Base-by-base conservation (phyloP, 1,140 invertebrate genomes). In the Macrosteles quadrilineatus region DNA sequence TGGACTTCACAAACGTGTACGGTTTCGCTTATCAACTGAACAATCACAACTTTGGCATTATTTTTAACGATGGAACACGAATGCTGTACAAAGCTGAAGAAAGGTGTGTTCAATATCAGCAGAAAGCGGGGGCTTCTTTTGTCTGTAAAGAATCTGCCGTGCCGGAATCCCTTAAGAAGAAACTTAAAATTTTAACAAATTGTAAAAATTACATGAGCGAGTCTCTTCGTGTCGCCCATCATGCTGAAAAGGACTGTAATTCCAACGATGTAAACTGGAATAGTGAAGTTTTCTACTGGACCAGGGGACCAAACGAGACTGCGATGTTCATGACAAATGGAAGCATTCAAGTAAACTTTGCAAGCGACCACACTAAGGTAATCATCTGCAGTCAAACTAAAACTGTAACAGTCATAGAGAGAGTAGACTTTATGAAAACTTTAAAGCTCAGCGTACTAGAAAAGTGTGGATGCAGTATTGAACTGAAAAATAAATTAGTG, bases 1-100 rank as follows among this genome's bases (percentile, higher is more conserved):
- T 91, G 47, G 90, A 91, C 78, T 91, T 90, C 76, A 89, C 88
- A 0, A 89, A 91, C 78, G 90, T 90, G 72, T 90, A 91, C 75
- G 90, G 90, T 4, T 84, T 91, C 70, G 88, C 87, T 23, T 91
- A 90, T 76, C 87, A 90, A 73, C 78, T 91, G 4, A 89, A 87
- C 68, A 89, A 91, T 75, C 85, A 85, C 70, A 85, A 85, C 71
- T 84, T 90, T 62, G 89, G 89, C 17, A 87, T 90, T 17, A 81
- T 90, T 0, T 90, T 89, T 79, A 91, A 91, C 75, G 89, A 91
- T 74, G 84, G 83, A 19, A 87, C 87, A 0, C 83, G 86, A 69
- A 85, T 91, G 69, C 19, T 69, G 12, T 29, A 45, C 17, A 19
- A 43, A 21, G 23, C 47, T n/a, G 50, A 27, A 31, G 59, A 59